Percentiles rank a stretch among this genome's conserved stretches.
Evolutionary conservation across 2,888 invertebrate species (phyloP).

Genomic region (Thumatha senex): DNA sequence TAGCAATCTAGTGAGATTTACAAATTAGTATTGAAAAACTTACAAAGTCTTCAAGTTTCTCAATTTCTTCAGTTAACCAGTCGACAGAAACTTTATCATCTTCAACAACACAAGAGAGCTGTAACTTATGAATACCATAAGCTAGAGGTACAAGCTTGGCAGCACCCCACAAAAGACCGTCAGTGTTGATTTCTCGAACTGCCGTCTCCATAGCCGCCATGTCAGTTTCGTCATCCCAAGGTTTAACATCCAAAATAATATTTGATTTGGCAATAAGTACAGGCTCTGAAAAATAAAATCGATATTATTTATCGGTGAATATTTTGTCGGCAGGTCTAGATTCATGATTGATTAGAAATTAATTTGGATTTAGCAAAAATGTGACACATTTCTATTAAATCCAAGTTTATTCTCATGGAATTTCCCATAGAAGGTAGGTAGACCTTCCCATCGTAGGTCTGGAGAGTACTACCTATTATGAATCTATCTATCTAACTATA

Average conservation of each 20-base stretch:
- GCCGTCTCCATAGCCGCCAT: conserved; percentile 92
- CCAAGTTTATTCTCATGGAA: too few species aligned
- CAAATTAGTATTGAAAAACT: conserved; percentile 45
- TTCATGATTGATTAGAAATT: too few species aligned
- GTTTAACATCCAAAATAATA: conserved; percentile 97
- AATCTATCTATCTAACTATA: too few species aligned
- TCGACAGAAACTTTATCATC: conserved; percentile 97
- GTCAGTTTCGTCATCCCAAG: conserved; percentile 97
- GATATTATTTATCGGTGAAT: not conserved
- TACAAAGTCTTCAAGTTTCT: conserved; percentile 92
- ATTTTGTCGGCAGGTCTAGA: too few species aligned
- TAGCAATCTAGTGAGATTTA: too few species aligned
- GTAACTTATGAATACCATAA: conserved; percentile 95
- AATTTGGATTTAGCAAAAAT: too few species aligned
- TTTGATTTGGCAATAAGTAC: conserved; percentile 96
- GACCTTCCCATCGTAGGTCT: too few species aligned
- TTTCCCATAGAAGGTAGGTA: too few species aligned
- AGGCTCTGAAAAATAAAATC: conserved; percentile 84
- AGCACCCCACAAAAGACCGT: conserved; percentile 97
- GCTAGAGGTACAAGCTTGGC: conserved; percentile 95
- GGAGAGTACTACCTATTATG: too few species aligned
- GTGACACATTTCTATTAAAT: too few species aligned
- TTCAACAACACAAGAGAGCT: conserved; percentile 96
- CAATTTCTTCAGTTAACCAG: conserved; percentile 93
- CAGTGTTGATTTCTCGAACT: conserved; percentile 90